Percentiles rank a stretch among this genome's conserved stretches.
phyloP scores from a whole-genome alignment of 53 echinoderm and acorn worm genomes.

The Zoroaster sp. region DNA sequence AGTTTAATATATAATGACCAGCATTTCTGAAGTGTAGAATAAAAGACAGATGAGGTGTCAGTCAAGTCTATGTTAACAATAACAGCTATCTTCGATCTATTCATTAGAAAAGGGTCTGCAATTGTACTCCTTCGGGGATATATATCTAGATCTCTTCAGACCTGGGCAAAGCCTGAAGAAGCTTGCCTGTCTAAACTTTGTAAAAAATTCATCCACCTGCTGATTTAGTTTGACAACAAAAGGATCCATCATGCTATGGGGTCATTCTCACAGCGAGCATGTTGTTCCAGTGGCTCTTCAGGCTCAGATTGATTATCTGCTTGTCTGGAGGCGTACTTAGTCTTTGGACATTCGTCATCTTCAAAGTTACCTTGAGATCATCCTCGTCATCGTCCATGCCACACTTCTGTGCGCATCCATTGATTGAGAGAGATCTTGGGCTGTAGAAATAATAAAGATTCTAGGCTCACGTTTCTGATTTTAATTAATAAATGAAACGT shows the following conservation, averaged over 20 bases:
- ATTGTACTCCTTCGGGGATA: too few species aligned
- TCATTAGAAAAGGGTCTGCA: too few species aligned
- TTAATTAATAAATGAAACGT: too few species aligned
- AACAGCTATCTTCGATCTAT: too few species aligned
- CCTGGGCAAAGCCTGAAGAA: too few species aligned
- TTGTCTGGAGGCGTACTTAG: slow-evolving; percentile 15
- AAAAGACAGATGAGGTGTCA: too few species aligned
- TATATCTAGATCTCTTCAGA: too few species aligned
- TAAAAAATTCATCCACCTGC: slow-evolving; percentile 78
- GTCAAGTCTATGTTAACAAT: too few species aligned
- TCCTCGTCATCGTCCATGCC: slow-evolving; percentile 72
- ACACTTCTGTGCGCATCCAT: slow-evolving; percentile 96
- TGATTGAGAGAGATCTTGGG: slow-evolving; percentile 88
- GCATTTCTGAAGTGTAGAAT: too few species aligned
- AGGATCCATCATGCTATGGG: slow-evolving; percentile 62
- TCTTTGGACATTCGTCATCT: slow-evolving; percentile 43
- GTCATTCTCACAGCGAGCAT: slow-evolving; percentile 78
- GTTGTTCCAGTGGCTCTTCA: slow-evolving; percentile 75
- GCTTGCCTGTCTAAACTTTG: too few species aligned
- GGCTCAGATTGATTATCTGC: slow-evolving; percentile 62
- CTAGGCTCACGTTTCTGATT: too few species aligned
- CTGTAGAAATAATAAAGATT: background rate
- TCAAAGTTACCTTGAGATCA: slow-evolving; percentile 27
- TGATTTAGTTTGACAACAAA: slow-evolving; percentile 73
- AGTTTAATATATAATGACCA: too few species aligned